Conservation (phyloP, 2,113 vertebrate species). For the Trematocara zebra region DNA sequence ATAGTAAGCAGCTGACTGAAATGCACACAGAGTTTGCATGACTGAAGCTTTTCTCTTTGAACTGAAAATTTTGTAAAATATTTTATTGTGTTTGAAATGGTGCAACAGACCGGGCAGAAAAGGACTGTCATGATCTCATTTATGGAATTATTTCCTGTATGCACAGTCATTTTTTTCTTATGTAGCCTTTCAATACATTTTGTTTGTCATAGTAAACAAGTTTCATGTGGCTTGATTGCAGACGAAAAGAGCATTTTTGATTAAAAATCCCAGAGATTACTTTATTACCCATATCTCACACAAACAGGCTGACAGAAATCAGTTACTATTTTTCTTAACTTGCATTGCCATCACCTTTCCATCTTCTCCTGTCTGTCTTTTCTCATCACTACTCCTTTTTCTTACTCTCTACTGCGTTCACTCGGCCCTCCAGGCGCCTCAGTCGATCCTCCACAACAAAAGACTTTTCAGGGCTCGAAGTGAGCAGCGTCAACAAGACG, state of each 20-base stretch:
- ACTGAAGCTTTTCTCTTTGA: neutral
- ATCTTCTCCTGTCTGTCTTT: neutral
- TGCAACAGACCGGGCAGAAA: neutral
- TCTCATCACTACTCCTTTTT: conserved; percentile 32
- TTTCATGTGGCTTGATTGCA: neutral
- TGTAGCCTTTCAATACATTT: neutral
- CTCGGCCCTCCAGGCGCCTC: conserved; percentile 54
- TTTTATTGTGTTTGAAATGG: neutral
- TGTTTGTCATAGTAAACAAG: neutral
- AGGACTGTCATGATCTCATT: neutral
- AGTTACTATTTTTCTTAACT: neutral
- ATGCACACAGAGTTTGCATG: neutral
- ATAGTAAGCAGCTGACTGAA: neutral
- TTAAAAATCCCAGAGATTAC: conserved; percentile 54
- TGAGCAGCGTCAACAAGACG: conserved; percentile 54
- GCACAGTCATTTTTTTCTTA: neutral
- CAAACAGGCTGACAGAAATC: conserved; percentile 1
- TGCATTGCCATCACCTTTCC: conserved; percentile 3
- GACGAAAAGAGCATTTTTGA: neutral
- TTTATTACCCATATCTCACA: conserved; percentile 52
- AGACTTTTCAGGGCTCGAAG: conserved; percentile 28
- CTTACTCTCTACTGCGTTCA: conserved; percentile 63
- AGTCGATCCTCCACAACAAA: conserved; percentile 51
- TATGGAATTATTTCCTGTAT: neutral
- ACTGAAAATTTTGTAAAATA: neutral